phyloP scores from a whole-genome alignment of 2,888 invertebrate genomes.

The Drosophila picticornis region DNA sequence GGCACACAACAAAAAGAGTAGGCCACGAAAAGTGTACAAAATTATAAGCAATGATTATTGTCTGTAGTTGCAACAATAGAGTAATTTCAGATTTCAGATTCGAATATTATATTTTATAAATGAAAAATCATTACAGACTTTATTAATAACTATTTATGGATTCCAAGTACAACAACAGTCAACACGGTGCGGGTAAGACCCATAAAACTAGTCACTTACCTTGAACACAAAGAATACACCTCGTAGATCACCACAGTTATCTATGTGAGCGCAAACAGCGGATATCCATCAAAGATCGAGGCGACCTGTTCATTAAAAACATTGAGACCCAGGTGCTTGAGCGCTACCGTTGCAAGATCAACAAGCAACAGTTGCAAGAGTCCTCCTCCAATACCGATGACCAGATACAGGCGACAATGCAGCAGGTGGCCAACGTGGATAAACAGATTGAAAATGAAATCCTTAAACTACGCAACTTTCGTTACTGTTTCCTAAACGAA shows the following conservation, averaged over 20 bases:
- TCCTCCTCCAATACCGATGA: conserved; percentile 7
- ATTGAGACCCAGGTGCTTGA: conserved; percentile 39
- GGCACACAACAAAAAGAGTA: not conserved
- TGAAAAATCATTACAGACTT: not conserved
- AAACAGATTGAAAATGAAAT: conserved; percentile 52
- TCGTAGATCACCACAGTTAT: conserved; percentile 28
- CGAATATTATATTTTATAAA: conserved; percentile 2
- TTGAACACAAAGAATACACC: not conserved
- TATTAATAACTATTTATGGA: conserved; percentile 8
- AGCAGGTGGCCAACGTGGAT: conserved; percentile 30
- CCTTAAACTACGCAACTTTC: conserved; percentile 36
- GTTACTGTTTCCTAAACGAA: conserved; percentile 8
- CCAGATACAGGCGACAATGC: conserved; percentile 24
- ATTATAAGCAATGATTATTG: not conserved
- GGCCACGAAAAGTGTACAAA: not conserved
- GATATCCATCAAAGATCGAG: conserved; percentile 28
- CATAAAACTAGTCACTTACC: no score
- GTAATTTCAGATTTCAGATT: not conserved
- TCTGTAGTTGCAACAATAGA: not conserved
- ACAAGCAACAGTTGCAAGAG: no score
- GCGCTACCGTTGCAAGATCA: conserved; percentile 3
- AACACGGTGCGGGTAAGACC: conserved; percentile 1
- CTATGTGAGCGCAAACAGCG: conserved; percentile 40
- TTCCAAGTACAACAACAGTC: not conserved
- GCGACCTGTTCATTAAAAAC: conserved; percentile 31